Conservation (phyloP, 1,140 invertebrate genomes). For the Heliconius eleuchia region DNA sequence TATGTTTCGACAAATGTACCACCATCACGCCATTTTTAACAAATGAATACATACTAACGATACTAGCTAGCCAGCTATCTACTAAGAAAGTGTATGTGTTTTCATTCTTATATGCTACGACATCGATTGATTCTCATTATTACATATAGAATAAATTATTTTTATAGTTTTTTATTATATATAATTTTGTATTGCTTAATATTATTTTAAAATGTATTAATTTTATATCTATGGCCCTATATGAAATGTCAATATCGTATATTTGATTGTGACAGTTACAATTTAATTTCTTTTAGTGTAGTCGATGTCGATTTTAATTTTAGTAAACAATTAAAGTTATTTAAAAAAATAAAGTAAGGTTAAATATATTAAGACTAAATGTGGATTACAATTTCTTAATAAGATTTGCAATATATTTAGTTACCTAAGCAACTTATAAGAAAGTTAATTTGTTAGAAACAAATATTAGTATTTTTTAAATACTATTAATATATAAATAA, state of each 20-base stretch:
- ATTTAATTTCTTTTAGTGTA: not conserved
- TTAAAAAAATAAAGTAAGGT: not conserved
- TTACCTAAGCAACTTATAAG: not conserved
- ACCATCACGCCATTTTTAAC: conserved; percentile 80
- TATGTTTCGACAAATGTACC: conserved; percentile 67
- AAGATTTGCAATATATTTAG: not conserved
- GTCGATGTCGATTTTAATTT: not conserved
- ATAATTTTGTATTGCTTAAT: not conserved
- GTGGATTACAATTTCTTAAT: not conserved
- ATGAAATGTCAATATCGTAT: conserved; percentile 26
- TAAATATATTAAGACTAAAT: not conserved
- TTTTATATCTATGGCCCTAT: conserved; percentile 1
- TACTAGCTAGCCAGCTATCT: conserved; percentile 33
- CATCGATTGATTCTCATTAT: not conserved
- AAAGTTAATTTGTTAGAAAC: not conserved
- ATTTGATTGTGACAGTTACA: conserved; percentile 7
- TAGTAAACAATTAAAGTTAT: not conserved
- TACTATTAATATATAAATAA: conserved; percentile 33
- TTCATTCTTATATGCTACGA: conserved; percentile 12
- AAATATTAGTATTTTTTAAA: not conserved
- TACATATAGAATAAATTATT: not conserved
- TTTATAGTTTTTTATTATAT: not conserved
- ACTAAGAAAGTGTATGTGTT: conserved; percentile 20
- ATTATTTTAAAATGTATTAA: not conserved
- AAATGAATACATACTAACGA: conserved; percentile 61